These are phyloP conservation scores for Conopomorpha cramerella DNA, from an alignment of 1,140 invertebrate species.

Conservation along the genomic window DNA sequence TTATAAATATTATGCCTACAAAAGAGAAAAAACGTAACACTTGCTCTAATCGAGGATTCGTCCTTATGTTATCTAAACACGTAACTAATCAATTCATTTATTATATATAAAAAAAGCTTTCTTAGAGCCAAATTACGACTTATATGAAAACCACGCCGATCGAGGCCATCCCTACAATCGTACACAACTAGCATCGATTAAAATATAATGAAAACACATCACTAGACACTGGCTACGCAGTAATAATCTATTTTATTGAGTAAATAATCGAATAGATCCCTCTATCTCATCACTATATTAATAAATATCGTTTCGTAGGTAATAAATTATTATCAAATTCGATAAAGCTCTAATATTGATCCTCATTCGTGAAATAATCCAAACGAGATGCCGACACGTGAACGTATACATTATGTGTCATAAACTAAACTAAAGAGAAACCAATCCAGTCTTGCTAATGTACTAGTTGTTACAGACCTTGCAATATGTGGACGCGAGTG, in stretches of 20 bases:
- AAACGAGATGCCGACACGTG: no score
- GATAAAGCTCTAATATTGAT: constrained; percentile 60
- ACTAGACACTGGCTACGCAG: constrained; percentile 37
- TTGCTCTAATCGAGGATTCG: no score
- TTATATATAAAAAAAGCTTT: constrained; percentile 51
- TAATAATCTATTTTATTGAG: constrained; percentile 41
- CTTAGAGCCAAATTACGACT: constrained; percentile 37
- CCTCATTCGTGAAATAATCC: constrained; percentile 53
- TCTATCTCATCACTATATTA: constrained; percentile 20
- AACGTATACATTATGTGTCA: no score
- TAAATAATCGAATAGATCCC: constrained; percentile 27
- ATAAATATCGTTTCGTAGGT: constrained; percentile 51
- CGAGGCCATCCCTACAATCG: constrained; percentile 1
- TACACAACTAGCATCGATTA: constrained; percentile 51
- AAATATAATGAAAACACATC: constrained; percentile 45
- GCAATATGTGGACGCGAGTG: no score
- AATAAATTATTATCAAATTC: constrained; percentile 61
- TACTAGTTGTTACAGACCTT: no score
- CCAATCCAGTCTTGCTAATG: no score
- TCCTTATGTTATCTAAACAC: constrained; percentile 33
- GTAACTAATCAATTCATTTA: constrained; percentile 36
- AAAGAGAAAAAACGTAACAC: no score
- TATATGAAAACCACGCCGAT: constrained; percentile 8
- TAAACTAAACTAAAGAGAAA: no score
- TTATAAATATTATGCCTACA: no score